These are phyloP conservation scores for Meles meles DNA, from an alignment of 2,113 vertebrate genomes.

Conservation along the genomic window DNA sequence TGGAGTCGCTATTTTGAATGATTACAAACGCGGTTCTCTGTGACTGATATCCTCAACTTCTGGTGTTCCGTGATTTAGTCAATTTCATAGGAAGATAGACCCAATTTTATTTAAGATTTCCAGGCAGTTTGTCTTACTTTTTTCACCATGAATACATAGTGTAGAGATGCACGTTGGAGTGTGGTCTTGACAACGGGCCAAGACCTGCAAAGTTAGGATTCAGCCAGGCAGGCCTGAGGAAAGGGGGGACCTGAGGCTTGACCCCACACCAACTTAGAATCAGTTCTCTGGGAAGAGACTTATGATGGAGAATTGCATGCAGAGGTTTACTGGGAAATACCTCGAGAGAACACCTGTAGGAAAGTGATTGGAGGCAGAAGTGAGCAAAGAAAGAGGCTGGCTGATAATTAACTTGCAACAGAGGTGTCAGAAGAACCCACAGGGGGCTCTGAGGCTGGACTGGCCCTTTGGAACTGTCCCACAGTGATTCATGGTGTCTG, in stretches of 20 bases:
- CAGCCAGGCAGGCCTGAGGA: neutral
- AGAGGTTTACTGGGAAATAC: neutral
- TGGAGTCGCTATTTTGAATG: slow-evolving; percentile 62
- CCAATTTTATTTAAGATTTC: slow-evolving; percentile 46
- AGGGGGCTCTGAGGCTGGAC: neutral
- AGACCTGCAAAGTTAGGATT: neutral
- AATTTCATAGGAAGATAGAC: slow-evolving; percentile 53
- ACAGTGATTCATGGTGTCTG: neutral
- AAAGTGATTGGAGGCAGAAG: neutral
- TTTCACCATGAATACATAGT: neutral
- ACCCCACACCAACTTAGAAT: neutral
- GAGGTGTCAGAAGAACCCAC: neutral
- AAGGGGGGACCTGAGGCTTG: neutral
- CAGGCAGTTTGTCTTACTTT: slow-evolving; percentile 45
- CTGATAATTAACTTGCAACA: neutral
- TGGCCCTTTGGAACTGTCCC: neutral
- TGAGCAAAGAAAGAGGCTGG: neutral
- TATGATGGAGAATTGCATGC: neutral
- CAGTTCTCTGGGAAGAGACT: neutral
- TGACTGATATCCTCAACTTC: slow-evolving; percentile 57
- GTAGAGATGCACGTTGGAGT: neutral
- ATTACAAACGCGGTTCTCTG: slow-evolving; percentile 46
- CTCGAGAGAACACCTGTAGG: neutral
- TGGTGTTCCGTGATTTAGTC: slow-evolving; percentile 36
- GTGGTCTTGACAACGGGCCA: neutral